Percentiles rank a stretch among this genome's conserved stretches.
These are phyloP conservation scores for Oryzias woworae DNA, from an alignment of 2,113 vertebrate species.

Conservation along the genomic window DNA sequence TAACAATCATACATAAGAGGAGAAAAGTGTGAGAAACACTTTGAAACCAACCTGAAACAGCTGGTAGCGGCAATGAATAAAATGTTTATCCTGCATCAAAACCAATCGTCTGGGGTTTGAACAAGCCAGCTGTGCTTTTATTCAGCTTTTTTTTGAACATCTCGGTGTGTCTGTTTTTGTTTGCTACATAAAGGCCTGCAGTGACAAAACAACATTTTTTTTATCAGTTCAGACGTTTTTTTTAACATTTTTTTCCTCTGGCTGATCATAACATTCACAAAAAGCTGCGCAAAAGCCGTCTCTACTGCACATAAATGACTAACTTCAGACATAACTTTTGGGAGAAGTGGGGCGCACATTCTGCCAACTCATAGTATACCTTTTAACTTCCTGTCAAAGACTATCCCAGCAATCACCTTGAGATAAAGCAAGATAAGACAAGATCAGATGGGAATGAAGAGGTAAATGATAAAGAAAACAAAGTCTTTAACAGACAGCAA, in stretches of 20 bases:
- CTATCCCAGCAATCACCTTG: slow-evolving; percentile 72
- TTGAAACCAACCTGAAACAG: slow-evolving; percentile 53
- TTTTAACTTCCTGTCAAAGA: slow-evolving; percentile 58
- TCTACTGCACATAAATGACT: slow-evolving; percentile 17
- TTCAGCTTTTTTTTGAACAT: slow-evolving; percentile 48
- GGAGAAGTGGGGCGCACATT: slow-evolving; percentile 56
- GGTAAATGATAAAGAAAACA: slow-evolving; percentile 51
- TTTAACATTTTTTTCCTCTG: slow-evolving; percentile 16
- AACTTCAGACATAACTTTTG: slow-evolving; percentile 64
- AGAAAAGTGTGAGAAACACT: slow-evolving; percentile 43
- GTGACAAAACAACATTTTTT: slow-evolving; percentile 65
- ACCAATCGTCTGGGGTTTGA: slow-evolving; percentile 61
- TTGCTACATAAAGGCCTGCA: slow-evolving; percentile 53
- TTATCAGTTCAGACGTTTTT: slow-evolving; percentile 41
- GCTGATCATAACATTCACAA: slow-evolving; percentile 33
- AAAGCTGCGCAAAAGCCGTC: background rate
- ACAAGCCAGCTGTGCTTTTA: slow-evolving; percentile 64
- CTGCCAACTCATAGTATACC: slow-evolving; percentile 61
- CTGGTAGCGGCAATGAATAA: slow-evolving; percentile 53
- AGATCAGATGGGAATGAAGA: slow-evolving; percentile 68
- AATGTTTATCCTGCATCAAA: slow-evolving; percentile 61
- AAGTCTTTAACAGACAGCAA: slow-evolving; percentile 64
- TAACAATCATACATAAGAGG: slow-evolving; percentile 50
- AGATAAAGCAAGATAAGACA: slow-evolving; percentile 63
- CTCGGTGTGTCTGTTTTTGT: slow-evolving; percentile 48